Base-by-base conservation (phyloP, 1,140 invertebrate species). In the Triops longicaudatus region DNA sequence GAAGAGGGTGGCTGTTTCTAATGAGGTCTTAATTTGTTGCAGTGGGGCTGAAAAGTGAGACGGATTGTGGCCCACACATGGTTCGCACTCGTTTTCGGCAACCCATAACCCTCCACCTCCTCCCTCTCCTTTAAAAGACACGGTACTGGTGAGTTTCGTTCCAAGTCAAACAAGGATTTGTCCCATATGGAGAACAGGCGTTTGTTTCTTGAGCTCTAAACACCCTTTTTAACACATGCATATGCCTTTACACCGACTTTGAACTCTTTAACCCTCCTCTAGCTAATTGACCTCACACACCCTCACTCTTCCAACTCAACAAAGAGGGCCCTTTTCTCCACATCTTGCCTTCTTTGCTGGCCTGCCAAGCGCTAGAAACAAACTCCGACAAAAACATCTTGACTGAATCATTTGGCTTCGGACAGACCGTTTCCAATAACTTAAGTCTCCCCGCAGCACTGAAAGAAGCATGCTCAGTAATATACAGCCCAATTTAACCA, bases 11-110 rank as follows among this genome's bases (percentile, higher is more conserved):
- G 50, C 50, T 63, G 50, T 63, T 63, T 63, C 50, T 63, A 63
- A 63, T 63, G 50, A 63, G 50, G 50, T 63, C 50, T 63, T 63
- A 63, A 63, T 63, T 63, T 63, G 50, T 63, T 63, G 50, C 50
- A 63, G 50, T 63, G 50, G 50, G 50, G 50, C 50, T 63, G 50
- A 63, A 63, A 63, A 63, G 50, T 63, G 50, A 63, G 50, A 63
- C 50, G 50, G 50, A 63, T 63, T 63, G 50, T 63, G 50, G 50
- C 50, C 50, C 50, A 63, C 50, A 63, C 50, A 63, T 63, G 50
- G 50, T 63, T 63, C 50, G 50, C 50, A 63, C 50, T 63, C 50
- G 50, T 63, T 63, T 63, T 63, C 50, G 50, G 50, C 50, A 63
- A 63, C 50, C 50, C 50, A 63, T n/a, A 22, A 63, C 50, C 17